Evolutionary conservation across 2,797 vertebrate genomes (phyloP).

Genomic region (Tiaroga cobitis): DNA sequence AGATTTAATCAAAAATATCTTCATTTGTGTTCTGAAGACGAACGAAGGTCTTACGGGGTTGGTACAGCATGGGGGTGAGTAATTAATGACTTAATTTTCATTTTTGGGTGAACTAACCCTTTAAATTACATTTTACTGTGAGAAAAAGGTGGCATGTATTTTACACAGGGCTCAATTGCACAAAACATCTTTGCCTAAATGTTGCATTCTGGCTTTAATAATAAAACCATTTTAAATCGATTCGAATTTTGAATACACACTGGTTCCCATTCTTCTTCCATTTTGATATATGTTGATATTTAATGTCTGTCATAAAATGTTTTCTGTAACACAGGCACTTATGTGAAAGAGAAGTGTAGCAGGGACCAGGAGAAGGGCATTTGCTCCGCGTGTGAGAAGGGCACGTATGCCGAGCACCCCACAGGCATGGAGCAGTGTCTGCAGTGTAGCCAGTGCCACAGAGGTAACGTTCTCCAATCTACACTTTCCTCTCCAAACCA

Average conservation of each 20-base stretch:
- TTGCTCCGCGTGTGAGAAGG: constrained; percentile 72
- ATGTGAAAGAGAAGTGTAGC: constrained; percentile 73
- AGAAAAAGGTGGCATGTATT: neutral
- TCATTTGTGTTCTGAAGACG: no score
- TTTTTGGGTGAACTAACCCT: no score
- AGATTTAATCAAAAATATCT: no score
- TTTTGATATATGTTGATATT: neutral
- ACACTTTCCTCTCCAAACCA: neutral
- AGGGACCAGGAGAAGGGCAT: constrained; percentile 67
- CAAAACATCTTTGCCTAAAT: no score
- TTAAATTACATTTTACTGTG: neutral
- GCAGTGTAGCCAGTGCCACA: constrained; percentile 79
- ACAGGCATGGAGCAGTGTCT: constrained; percentile 82
- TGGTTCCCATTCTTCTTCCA: neutral
- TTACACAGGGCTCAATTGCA: neutral
- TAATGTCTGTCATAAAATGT: neutral
- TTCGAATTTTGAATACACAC: neutral
- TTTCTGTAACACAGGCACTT: constrained; percentile 70
- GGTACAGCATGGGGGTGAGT: no score
- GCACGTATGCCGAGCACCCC: constrained; percentile 80
- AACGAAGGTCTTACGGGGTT: no score
- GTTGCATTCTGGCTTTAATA: neutral
- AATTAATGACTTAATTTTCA: no score
- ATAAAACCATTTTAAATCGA: neutral
- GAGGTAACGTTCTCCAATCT: constrained; percentile 66